Base-by-base conservation (phyloP, 2,797 vertebrate species). In the Helostoma temminkii region DNA sequence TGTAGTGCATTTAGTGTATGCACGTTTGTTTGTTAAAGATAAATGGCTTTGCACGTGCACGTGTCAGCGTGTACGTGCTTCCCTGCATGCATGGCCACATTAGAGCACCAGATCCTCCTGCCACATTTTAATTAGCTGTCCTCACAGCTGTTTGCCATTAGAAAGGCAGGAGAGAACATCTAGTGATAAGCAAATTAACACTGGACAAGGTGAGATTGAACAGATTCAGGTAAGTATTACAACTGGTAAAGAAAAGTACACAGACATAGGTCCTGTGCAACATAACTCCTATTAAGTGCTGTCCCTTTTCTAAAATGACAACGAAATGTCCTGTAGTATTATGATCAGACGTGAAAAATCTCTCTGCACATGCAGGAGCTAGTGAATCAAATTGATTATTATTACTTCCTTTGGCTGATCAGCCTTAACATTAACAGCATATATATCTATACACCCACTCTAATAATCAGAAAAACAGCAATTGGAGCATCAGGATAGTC, bases 71-170 rank as follows among this genome's bases (percentile, higher is more conserved):
- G 32, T 90, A 88, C 80, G 88, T 90, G 87, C 81, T 47, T 46
- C 59, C 66, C 28, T 22, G 72, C 78, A 82, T n/a, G 54, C 47
- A 25, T 79, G 82, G 84, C 89, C 52, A 64, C 49, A 84, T 91
- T 77, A 88, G 74, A 30, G 63, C 57, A 18, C 50, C 86, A 88
- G 88, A 83, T 71, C 74, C 42, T 84, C 59, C 74, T 59, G 80
- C 79, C 68, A 76, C 79, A 59, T 71, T 79, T 83, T 66, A 82
- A 91, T 90, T 84, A 90, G 75, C 74, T 14, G 80, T 39, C 62
- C 65, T 70, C 36, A 11, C 74, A 81, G 87, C 76, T 73, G 84
- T 56, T 66, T 6, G 65, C 16, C 4, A n/a, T 71, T 69, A 8
- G 55, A 59, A 49, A 50, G 52, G 65, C 76, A 60, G 50, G 49